phyloP scores from a whole-genome alignment of 1,140 invertebrate genomes.

The Lucilia cuprina region DNA sequence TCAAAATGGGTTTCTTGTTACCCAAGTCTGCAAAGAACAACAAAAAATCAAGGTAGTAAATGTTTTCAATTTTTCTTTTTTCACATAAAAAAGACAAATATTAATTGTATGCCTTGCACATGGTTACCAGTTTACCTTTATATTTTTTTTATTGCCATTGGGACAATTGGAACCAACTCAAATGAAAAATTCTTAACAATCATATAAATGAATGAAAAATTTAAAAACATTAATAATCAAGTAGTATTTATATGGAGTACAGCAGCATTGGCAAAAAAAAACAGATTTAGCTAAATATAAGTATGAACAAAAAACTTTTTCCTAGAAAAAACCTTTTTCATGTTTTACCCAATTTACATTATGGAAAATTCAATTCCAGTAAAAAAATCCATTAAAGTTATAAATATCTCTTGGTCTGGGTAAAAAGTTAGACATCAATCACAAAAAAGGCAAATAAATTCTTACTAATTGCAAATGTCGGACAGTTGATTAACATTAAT shows the following conservation, averaged over 20 bases:
- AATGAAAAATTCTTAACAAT: neutral
- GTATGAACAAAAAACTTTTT: too few relatives aligned
- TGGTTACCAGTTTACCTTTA: neutral
- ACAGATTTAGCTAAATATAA: too few relatives aligned
- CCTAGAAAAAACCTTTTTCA: too few relatives aligned
- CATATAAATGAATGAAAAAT: neutral
- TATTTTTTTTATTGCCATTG: neutral
- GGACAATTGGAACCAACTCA: neutral
- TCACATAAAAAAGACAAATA: neutral
- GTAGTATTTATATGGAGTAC: too few relatives aligned
- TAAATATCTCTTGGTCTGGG: too few relatives aligned
- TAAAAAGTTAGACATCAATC: too few relatives aligned
- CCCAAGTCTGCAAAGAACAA: neutral
- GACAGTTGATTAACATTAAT: too few relatives aligned
- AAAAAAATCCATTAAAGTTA: too few relatives aligned
- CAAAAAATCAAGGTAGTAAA: neutral
- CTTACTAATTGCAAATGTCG: neutral
- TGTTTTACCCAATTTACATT: too few relatives aligned
- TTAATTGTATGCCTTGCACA: constrained; percentile 4
- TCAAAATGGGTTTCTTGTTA: neutral
- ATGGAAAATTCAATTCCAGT: too few relatives aligned
- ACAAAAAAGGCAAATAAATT: neutral
- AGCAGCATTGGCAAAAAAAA: neutral
- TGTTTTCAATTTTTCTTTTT: neutral
- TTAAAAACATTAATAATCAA: neutral